These are phyloP conservation scores for Chinchilla lanigera DNA, from an alignment of 2,113 vertebrate species.

Conservation along the genomic window DNA sequence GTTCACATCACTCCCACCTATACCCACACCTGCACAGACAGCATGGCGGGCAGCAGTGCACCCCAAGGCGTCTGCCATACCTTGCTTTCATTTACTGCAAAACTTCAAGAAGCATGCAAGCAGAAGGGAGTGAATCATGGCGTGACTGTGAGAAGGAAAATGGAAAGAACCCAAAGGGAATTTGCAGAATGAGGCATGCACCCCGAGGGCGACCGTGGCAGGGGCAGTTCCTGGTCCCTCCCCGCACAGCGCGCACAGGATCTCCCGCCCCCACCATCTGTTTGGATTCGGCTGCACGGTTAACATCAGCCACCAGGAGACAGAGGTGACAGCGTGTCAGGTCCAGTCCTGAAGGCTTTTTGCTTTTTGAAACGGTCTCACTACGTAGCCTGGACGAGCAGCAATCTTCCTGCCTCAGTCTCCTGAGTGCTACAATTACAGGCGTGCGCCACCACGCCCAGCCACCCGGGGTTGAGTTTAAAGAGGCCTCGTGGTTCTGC, in stretches of 20 bases:
- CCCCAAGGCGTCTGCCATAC: too few relatives aligned
- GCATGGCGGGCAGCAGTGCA: neutral
- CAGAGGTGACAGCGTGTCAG: neutral
- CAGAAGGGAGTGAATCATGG: neutral
- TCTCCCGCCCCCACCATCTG: neutral
- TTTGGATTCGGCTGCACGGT: neutral
- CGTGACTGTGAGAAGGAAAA: neutral
- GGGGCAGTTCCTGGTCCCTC: neutral
- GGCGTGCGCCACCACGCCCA: rapidly evolving
- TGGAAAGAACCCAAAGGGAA: neutral
- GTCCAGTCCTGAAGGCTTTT: neutral
- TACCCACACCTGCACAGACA: neutral
- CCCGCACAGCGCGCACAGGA: neutral
- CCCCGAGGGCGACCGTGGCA: neutral
- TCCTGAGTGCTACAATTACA: neutral
- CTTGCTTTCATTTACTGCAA: neutral
- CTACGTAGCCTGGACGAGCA: neutral
- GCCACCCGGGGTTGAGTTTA: neutral
- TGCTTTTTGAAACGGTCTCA: neutral
- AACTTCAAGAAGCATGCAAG: neutral
- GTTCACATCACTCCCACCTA: neutral
- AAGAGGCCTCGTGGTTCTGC: neutral
- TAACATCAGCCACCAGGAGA: neutral
- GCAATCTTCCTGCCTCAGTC: neutral
- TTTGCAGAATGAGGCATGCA: neutral